Evolutionary conservation across 1,140 invertebrate genomes (phyloP).

Genomic region (Samia ricini): DNA sequence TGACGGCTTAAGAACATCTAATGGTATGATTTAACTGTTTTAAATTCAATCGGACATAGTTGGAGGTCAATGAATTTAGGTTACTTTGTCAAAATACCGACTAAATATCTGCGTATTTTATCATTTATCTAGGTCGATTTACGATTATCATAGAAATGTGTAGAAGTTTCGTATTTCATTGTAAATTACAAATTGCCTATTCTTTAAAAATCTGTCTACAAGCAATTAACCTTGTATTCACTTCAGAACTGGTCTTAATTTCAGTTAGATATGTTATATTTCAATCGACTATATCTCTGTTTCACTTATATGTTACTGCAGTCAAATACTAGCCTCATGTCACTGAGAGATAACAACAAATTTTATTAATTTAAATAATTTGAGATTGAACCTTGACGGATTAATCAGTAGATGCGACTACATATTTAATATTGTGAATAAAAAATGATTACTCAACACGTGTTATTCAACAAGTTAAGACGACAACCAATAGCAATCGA

Average conservation of each 20-base stretch:
- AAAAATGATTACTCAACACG: slow-evolving; percentile 52
- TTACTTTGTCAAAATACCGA: slow-evolving; percentile 42
- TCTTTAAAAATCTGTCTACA: no score
- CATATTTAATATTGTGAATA: slow-evolving; percentile 23
- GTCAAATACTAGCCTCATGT: no score
- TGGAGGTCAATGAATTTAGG: slow-evolving; percentile 57
- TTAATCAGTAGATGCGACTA: slow-evolving; percentile 16
- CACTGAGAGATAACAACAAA: neutral
- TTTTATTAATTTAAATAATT: neutral
- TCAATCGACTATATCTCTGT: no score
- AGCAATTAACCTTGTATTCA: no score
- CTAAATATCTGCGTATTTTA: slow-evolving; percentile 27
- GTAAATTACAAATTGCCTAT: no score
- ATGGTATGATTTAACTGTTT: slow-evolving; percentile 73
- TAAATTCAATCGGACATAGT: slow-evolving; percentile 60
- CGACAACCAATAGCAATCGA: slow-evolving; percentile 51
- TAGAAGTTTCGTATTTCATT: slow-evolving; percentile 2
- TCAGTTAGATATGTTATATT: no score
- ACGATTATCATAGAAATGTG: slow-evolving; percentile 17
- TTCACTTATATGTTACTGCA: no score
- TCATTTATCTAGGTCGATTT: slow-evolving; percentile 32
- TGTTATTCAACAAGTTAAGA: slow-evolving; percentile 62
- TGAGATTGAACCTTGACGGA: slow-evolving; percentile 23
- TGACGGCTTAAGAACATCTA: slow-evolving; percentile 44
- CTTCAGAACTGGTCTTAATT: no score